Evolutionary conservation across 2,888 invertebrate species (phyloP).

Genomic region (Pseudanteris insignis): DNA sequence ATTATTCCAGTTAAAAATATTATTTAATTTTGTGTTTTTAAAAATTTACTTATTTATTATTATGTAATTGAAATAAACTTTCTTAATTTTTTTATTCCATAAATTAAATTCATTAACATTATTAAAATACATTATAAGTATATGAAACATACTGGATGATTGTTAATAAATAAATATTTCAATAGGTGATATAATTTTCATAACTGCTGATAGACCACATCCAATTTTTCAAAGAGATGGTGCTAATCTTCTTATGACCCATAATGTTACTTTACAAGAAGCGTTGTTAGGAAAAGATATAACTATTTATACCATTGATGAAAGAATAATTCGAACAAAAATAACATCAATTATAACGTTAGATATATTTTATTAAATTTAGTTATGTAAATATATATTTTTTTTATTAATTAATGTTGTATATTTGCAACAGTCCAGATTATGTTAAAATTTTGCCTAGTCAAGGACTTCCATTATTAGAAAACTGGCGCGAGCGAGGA

Average conservation of each 20-base stretch:
- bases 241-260: constrained; percentile 74
- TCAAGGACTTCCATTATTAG: constrained; percentile 79
- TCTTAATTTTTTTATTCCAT: no score
- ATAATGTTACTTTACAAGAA: constrained; percentile 73
- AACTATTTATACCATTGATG: constrained; percentile 76
- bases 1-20: no score
- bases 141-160: no score
- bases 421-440: constrained; percentile 68
- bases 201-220: constrained; percentile 75
- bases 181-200: constrained; percentile 78
- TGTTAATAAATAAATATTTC: constrained; percentile 11
- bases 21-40: no score
- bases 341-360: constrained; percentile 77
- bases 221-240: constrained; percentile 74
- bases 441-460: constrained; percentile 76
- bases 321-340: constrained; percentile 73
- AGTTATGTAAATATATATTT: no score
- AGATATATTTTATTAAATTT: constrained; percentile 50
- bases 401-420: no score
- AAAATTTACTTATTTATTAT: no score
- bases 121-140: no score
- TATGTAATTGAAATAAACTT: no score
- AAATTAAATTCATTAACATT: no score
- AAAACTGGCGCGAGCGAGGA: constrained; percentile 73
- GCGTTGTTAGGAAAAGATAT: constrained; percentile 77